These are phyloP conservation scores for Numenius phaeopus DNA, from an alignment of 2,797 vertebrate genomes.

Conservation along the genomic window DNA sequence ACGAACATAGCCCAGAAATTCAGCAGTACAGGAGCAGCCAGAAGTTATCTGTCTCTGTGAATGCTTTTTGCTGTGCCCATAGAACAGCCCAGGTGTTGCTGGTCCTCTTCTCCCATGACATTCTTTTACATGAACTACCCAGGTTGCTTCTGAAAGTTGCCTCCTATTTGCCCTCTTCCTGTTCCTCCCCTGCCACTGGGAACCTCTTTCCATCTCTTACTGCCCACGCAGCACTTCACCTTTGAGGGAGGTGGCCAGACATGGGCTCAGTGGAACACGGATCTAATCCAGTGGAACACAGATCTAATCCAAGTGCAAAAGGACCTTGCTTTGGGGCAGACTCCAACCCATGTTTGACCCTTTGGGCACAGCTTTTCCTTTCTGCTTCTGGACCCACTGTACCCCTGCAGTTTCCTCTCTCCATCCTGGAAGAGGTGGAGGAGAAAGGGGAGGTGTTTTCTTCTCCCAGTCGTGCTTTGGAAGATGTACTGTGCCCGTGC, in stretches of 20 bases:
- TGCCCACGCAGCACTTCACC: fast-evolving
- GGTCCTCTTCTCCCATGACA: neutral
- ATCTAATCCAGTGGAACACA: neutral
- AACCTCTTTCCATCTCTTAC: neutral
- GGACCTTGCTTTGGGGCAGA: neutral
- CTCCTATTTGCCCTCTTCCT: neutral
- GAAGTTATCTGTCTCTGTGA: neutral
- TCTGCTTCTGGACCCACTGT: neutral
- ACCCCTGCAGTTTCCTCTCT: neutral
- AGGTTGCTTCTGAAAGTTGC: neutral
- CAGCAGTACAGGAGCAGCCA: neutral
- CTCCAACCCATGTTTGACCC: neutral
- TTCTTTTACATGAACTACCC: neutral
- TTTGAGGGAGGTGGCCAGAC: neutral
- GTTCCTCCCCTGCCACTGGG: neutral
- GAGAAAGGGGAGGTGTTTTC: neutral
- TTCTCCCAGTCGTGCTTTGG: neutral
- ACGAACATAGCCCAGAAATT: neutral
- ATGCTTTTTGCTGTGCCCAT: neutral
- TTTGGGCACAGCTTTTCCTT: neutral
- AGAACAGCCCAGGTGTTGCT: neutral
- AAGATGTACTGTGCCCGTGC: neutral
- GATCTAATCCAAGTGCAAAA: neutral
- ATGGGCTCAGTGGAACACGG: fast-evolving
- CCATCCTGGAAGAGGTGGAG: neutral